Percentiles rank a stretch among this genome's conserved stretches.
These are phyloP conservation scores for Danaus plexippus DNA, from an alignment of 1,140 invertebrate species.

Conservation along the genomic window DNA sequence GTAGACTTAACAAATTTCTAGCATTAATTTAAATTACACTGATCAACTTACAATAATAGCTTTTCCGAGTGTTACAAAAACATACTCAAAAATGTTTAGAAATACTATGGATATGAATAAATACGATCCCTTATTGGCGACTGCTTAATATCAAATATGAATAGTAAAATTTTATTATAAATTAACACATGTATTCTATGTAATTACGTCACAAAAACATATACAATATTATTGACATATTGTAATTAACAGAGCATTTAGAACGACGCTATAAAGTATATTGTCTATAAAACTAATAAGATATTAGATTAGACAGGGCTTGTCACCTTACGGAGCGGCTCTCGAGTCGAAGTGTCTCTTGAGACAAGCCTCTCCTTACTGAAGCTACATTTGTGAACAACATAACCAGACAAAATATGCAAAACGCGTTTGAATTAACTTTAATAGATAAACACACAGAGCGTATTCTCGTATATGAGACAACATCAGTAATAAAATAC, in stretches of 20 bases:
- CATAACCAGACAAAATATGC: slow-evolving; percentile 52
- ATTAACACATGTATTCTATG: too few species aligned
- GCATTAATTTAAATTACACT: too few species aligned
- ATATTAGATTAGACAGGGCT: slow-evolving; percentile 53
- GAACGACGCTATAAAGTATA: slow-evolving; percentile 2
- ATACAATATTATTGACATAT: too few species aligned
- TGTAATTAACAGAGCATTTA: too few species aligned
- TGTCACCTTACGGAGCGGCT: slow-evolving; percentile 51
- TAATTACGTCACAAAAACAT: too few species aligned
- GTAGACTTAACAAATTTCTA: too few species aligned
- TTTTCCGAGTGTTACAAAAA: too few species aligned
- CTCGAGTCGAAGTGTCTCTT: slow-evolving; percentile 46
- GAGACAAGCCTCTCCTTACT: slow-evolving; percentile 49
- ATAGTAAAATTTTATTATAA: not conserved
- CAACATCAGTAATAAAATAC: slow-evolving; percentile 2
- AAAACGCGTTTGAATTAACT: slow-evolving; percentile 49
- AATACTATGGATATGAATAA: too few species aligned
- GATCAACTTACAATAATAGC: too few species aligned
- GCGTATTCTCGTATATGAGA: slow-evolving; percentile 7
- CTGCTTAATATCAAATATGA: not conserved
- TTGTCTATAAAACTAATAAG: slow-evolving; percentile 18
- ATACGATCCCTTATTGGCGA: too few species aligned
- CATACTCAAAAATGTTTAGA: too few species aligned
- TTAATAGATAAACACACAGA: slow-evolving; percentile 32
- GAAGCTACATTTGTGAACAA: slow-evolving; percentile 53